Evolutionary conservation across 1,140 invertebrate genomes (phyloP).

Genomic region (Lepidotrigona ventralis): DNA sequence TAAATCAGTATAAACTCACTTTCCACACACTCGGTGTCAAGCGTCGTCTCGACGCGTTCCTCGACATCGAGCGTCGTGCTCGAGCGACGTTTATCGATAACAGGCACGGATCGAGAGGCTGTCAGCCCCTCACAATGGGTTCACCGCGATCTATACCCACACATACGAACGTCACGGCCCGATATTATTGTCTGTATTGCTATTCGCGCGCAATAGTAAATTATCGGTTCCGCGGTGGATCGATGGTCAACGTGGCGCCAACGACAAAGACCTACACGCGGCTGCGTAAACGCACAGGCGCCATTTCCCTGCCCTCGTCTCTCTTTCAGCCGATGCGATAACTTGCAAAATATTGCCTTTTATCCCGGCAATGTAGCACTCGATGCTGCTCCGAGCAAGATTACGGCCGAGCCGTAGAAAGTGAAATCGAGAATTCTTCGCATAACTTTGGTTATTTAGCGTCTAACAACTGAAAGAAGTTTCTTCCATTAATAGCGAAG

Average conservation of each 20-base stretch:
- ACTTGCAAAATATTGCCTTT: conserved; percentile 42
- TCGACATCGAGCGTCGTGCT: conserved; percentile 16
- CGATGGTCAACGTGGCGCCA: conserved; percentile 55
- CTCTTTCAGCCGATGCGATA: conserved; percentile 24
- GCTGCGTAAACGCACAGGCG: conserved; percentile 48
- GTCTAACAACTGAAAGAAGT: background rate
- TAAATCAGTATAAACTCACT: conserved; percentile 37
- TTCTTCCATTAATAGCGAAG: background rate
- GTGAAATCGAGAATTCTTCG: background rate
- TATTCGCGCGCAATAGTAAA: conserved; percentile 46
- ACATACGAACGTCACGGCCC: conserved; percentile 36
- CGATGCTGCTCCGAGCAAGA: background rate
- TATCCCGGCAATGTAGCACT: background rate
- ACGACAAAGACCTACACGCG: conserved; percentile 33
- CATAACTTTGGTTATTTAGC: background rate
- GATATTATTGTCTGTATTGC: conserved; percentile 62
- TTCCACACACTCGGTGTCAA: conserved; percentile 18
- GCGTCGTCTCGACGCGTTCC: conserved; percentile 26
- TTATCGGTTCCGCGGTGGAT: conserved; percentile 51
- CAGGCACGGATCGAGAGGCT: conserved; percentile 45
- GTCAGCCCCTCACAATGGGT: conserved; percentile 44
- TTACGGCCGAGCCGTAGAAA: background rate
- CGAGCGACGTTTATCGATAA: conserved; percentile 41
- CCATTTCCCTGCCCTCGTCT: conserved; percentile 20
- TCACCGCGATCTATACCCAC: conserved; percentile 9